Base-by-base conservation (phyloP, 37 sponge, comb jelly and placozoan species). In the Oscarella lobularis region DNA sequence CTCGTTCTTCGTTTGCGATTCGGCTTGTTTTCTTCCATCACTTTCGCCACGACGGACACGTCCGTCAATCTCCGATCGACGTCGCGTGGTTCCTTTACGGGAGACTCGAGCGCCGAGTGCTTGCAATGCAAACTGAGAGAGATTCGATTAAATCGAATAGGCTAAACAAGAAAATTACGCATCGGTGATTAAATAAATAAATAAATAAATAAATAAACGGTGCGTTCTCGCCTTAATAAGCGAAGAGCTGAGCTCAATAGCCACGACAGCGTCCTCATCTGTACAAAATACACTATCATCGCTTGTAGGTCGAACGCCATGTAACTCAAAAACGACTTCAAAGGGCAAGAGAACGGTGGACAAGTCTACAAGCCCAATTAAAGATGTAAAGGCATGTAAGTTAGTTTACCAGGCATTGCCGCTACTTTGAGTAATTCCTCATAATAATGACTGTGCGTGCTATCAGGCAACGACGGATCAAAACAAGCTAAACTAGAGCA, bases 391-490 rank as follows among this genome's bases (percentile, higher is more conserved):
- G 60, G 60, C 20, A 9, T 48, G 60, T 48, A 9, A 48, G 60
- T 48, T 20, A 48, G 60, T 48, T 20, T 48, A 9, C 60, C 60
- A 48, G 20, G 9, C 60, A 20, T 48, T 48, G 14, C 20, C 9
- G 60, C 60, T 27, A 48, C 20, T 20, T 20, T 48, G 14, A 48
- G 20, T 20, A 48, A 48, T 48, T 48, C 60, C 60, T 48, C 14
- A 48, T 48, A 48, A 48, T 48, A 48, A 48, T 48, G 60, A 9
- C 20, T 9, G 20, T 48, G 60, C 20, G 60, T 48, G 9, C 14
- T 48, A 48, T 48, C 60, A 48, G 60, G 60, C 60, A 48, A 20
- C 20, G 60, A 48, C 60, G 60, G 60, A 48, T 48, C 60, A 48
- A 9, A 20, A 48, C 60, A 48, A 9, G 60, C 60, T 20, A 48